Evolutionary conservation across 2,113 vertebrate genomes (phyloP), one percentile per base, ranked within the genome.

Genomic region (Gobiocypris rarus): DNA sequence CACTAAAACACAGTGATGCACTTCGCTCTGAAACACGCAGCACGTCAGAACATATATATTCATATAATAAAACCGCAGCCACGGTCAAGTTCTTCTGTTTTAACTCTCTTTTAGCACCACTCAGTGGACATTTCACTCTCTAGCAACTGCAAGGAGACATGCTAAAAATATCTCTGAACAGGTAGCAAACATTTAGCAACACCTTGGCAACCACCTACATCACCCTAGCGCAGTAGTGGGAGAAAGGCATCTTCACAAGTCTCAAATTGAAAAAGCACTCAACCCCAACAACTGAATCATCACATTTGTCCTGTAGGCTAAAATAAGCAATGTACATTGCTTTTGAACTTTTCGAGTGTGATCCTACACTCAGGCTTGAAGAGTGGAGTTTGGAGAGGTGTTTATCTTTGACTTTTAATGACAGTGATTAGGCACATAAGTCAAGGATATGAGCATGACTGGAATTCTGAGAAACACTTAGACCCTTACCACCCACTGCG

Each of bases 371-470:
- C 48, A 31, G 26, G 26, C 73, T 38, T 78, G 56, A 78, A 34
- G 54, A 78, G 19, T 26, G 24, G 19, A 14, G 75, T 43, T 58
- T 61, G 50, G 13, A 75, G 54, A 78, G 19, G 19, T 70, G 50
- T 76, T 65, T 70, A 67, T 58, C 74, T 82, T 70, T 81, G 31
- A 69, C 11, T 77, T 86, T 26, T 28, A 58, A 84, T 75, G 76
- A 9, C 52, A 45, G 59, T 85, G 84, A 88, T 83, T 81, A 84
- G 76, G 86, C 75, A 24, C 56, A 73, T 43, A 84, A 82, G 77
- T 70, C 70, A 17, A n/a, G 45, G 59, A 70, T 78, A 75, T 48
- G 69, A 83, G 83, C 71, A 70, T 52, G 70, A 84, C 67, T 48
- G 52, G 56, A 34, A 84, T 86, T 48, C 28, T 6, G 70, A 83